Evolutionary conservation across 1,140 invertebrate species (phyloP).

Genomic region (Sminthurinus signatus): DNA sequence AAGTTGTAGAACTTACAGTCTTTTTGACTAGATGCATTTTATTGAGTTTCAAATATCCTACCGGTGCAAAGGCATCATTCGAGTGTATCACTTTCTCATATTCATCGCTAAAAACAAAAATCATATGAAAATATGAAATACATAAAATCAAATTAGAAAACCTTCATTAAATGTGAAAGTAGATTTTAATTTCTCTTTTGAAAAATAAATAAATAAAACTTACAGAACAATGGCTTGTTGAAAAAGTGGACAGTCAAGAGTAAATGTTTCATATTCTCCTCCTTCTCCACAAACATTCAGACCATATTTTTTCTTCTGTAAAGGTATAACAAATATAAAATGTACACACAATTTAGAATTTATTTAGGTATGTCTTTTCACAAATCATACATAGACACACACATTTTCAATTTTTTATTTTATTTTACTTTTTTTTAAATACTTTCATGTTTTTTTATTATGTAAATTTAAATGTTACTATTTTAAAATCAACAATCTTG

Average conservation of each 20-base stretch:
- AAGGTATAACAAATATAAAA: no score
- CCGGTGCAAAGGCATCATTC: slow-evolving; percentile 83
- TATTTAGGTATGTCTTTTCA: no score
- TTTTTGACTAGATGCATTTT: slow-evolving; percentile 70
- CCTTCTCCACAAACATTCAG: slow-evolving; percentile 98
- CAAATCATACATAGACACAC: no score
- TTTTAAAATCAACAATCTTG: slow-evolving; percentile 25
- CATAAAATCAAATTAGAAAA: no score
- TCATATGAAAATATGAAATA: no score
- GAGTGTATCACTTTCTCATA: slow-evolving; percentile 80
- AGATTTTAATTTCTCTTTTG: no score
- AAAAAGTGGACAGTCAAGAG: slow-evolving; percentile 92
- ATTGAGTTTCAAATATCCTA: slow-evolving; percentile 83
- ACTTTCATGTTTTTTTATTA: no score
- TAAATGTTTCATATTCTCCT: slow-evolving; percentile 98
- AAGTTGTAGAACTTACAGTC: slow-evolving; percentile 44
- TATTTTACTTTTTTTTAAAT: not conserved
- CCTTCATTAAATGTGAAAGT: no score
- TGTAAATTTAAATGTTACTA: no score
- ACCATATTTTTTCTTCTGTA: slow-evolving; percentile 83
- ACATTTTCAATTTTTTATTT: no score
- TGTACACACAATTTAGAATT: no score
- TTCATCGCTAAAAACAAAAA: slow-evolving; percentile 64
- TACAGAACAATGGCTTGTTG: slow-evolving; percentile 82
- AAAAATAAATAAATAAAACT: slow-evolving; percentile 55